Percentiles rank a stretch among this genome's conserved stretches.
These are phyloP conservation scores for Eptatretus atami DNA, from an alignment of 2,797 vertebrate genomes.

Conservation along the genomic window DNA sequence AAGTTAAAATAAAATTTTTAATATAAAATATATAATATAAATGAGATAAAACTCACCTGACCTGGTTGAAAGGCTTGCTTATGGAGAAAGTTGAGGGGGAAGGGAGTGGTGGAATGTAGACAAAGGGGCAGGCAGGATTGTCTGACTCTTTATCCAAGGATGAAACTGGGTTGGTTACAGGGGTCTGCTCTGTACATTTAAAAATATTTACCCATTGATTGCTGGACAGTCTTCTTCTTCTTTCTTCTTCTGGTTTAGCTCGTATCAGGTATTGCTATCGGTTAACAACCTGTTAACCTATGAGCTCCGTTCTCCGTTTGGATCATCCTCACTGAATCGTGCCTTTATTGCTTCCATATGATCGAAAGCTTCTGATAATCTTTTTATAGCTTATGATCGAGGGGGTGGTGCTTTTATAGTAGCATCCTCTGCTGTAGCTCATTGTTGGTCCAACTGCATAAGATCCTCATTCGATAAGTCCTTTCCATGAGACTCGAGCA, in stretches of 20 bases:
- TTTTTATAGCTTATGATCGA: background rate
- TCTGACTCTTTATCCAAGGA: too few species aligned
- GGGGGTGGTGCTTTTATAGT: background rate
- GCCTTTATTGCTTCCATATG: background rate
- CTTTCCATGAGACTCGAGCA: too few species aligned
- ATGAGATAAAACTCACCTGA: too few species aligned
- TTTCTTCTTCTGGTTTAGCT: background rate
- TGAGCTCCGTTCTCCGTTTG: constrained; percentile 2
- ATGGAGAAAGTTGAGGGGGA: too few species aligned
- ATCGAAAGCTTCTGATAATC: background rate
- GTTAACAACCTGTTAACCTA: background rate
- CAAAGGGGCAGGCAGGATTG: too few species aligned
- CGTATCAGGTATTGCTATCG: background rate
- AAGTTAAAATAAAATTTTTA: too few species aligned
- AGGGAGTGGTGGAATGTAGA: too few species aligned
- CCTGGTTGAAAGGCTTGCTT: too few species aligned
- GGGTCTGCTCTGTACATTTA: too few species aligned
- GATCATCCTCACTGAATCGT: background rate
- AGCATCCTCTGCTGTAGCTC: background rate
- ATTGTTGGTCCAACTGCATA: background rate
- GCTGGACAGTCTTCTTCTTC: background rate
- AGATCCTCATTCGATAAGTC: background rate
- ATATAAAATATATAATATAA: too few species aligned
- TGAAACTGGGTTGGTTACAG: too few species aligned
- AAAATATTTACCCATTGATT: background rate